A percentile compares a stretch with the other conserved stretches of the same genome.
phyloP scores from a whole-genome alignment of 2,888 invertebrate genomes.

The Thysanoteuthis rhombus region DNA sequence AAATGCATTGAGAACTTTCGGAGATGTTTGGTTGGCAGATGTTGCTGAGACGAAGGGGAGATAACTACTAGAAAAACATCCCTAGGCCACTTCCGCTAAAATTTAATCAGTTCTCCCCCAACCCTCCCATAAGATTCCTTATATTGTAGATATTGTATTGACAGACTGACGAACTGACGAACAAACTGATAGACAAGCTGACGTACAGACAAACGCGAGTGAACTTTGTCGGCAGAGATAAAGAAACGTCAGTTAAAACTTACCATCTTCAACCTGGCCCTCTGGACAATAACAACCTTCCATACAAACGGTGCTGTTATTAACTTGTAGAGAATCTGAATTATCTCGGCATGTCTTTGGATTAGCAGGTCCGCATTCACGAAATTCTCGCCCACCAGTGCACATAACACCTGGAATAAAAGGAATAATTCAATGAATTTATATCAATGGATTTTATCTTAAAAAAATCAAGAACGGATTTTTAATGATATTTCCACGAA shows the following conservation, averaged over 20 bases:
- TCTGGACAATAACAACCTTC: conserved; percentile 28
- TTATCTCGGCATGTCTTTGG: conserved; percentile 19
- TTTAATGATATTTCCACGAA: too few relatives aligned
- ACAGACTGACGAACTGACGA: too few relatives aligned
- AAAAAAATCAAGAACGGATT: not conserved
- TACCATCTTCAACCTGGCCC: conserved; percentile 22
- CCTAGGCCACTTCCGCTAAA: too few relatives aligned
- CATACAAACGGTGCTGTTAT: not conserved
- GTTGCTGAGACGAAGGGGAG: too few relatives aligned
- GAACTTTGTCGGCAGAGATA: not conserved
- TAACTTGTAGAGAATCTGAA: not conserved
- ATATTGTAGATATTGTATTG: too few relatives aligned
- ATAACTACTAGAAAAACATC: too few relatives aligned
- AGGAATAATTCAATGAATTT: not conserved
- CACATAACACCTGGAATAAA: conserved; percentile 19
- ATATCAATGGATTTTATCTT: not conserved
- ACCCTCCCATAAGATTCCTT: too few relatives aligned
- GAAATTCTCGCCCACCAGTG: conserved; percentile 16
- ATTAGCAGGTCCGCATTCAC: conserved; percentile 15
- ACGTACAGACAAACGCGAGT: too few relatives aligned
- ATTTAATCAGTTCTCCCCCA: too few relatives aligned
- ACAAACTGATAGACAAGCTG: too few relatives aligned
- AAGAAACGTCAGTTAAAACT: not conserved
- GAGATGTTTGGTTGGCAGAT: too few relatives aligned
- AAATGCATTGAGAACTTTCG: too few relatives aligned